Conservation (phyloP, 2,797 vertebrate genomes). For the Naso thynnoides region DNA sequence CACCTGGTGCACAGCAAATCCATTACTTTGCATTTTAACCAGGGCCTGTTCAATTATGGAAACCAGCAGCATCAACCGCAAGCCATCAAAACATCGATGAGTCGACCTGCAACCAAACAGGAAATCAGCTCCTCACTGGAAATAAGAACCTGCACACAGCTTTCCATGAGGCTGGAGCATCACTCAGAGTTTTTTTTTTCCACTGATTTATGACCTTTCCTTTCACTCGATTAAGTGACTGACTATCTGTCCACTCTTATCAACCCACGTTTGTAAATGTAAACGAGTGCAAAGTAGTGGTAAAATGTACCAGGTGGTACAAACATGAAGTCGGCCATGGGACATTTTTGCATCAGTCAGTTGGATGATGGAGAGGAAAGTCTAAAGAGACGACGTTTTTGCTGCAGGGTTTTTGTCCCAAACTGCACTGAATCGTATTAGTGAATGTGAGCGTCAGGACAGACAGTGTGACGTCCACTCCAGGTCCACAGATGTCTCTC, state of each 20-base stretch:
- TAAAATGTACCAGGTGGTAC: constrained; percentile 15
- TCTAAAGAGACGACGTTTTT: not conserved
- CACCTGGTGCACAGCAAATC: constrained; percentile 22
- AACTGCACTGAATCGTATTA: not conserved
- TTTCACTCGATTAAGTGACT: constrained; percentile 35
- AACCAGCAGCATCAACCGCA: constrained; percentile 17
- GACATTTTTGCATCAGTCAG: not conserved
- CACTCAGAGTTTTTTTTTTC: too few species aligned
- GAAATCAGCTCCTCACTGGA: constrained; percentile 6
- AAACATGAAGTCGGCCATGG: not conserved
- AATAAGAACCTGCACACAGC: constrained; percentile 15
- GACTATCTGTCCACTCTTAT: constrained; percentile 39
- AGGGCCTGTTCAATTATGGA: constrained; percentile 36
- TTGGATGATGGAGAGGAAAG: not conserved
- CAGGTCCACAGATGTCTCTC: not conserved
- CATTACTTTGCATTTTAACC: constrained; percentile 38
- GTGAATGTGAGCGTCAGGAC: not conserved
- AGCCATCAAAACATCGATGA: constrained; percentile 34
- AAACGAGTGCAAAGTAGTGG: constrained; percentile 25
- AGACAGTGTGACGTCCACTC: not conserved
- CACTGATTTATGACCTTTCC: constrained; percentile 45
- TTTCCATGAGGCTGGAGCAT: too few species aligned
- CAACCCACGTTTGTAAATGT: constrained; percentile 36
- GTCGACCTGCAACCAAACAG: constrained; percentile 8
- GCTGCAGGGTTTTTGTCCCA: not conserved